These are phyloP conservation scores for Urocolius indicus DNA, from an alignment of 2,113 vertebrate genomes.

Conservation along the genomic window DNA sequence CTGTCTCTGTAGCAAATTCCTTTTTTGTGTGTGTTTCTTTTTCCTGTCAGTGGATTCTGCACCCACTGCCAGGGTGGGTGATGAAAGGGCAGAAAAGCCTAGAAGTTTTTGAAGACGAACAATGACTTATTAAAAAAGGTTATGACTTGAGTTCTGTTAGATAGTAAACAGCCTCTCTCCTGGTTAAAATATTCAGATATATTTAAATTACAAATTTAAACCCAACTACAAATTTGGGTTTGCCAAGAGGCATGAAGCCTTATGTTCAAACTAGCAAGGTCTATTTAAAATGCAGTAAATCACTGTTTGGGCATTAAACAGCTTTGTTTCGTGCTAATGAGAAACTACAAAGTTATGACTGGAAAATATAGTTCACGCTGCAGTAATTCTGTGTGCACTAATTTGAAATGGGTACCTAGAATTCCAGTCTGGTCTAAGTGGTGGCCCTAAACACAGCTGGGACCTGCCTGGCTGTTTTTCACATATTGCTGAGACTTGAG, in stretches of 20 bases:
- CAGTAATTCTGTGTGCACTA: neutral
- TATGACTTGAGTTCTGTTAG: neutral
- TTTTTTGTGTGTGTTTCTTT: neutral
- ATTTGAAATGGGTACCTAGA: neutral
- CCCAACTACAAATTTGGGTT: neutral
- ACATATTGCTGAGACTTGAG: neutral
- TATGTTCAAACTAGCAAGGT: neutral
- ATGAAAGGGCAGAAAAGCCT: neutral
- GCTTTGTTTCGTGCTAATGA: slow-evolving; percentile 27
- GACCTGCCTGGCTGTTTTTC: neutral
- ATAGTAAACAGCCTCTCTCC: neutral
- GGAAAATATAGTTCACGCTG: slow-evolving; percentile 47
- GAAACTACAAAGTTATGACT: neutral
- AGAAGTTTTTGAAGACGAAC: neutral
- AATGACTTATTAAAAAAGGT: neutral
- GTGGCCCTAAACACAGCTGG: neutral
- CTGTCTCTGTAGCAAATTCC: neutral
- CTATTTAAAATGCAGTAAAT: slow-evolving; percentile 2
- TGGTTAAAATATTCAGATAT: neutral
- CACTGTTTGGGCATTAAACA: neutral
- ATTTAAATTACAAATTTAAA: neutral
- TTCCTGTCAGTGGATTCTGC: neutral
- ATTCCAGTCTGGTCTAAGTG: neutral
- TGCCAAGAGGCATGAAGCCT: neutral
- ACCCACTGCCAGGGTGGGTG: neutral